Conservation (phyloP, 2,888 invertebrate genomes). For the Byasa hedistus region DNA sequence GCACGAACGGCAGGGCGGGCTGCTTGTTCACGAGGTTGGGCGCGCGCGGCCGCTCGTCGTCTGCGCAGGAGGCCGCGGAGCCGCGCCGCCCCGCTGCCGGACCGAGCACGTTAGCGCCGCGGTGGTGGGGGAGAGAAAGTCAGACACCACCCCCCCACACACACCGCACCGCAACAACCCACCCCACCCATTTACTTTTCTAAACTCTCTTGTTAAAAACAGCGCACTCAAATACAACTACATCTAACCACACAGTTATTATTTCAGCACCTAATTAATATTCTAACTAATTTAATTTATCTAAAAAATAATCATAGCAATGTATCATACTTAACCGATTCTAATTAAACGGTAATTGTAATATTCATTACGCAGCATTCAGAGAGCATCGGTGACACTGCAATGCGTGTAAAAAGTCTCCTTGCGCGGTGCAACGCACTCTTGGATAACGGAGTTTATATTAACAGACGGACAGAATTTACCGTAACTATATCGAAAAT, state of each 20-base stretch:
- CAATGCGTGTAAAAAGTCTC: conserved; percentile 17
- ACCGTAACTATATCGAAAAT: conserved; percentile 9
- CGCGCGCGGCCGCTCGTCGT: conserved; percentile 78
- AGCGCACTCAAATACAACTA: background rate
- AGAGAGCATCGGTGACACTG: conserved; percentile 8
- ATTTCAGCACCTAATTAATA: too few relatives aligned
- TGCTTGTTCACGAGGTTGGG: conserved; percentile 90
- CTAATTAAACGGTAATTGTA: background rate
- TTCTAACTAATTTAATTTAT: too few relatives aligned
- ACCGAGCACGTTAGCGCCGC: conserved; percentile 44
- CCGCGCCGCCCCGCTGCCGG: conserved; percentile 72
- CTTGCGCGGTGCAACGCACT: conserved; percentile 12
- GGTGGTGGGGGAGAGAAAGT: conserved; percentile 70
- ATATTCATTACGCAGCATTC: background rate
- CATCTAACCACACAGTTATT: too few relatives aligned
- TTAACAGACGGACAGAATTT: conserved; percentile 6
- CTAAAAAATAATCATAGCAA: too few relatives aligned
- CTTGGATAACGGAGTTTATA: conserved; percentile 7
- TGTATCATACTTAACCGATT: too few relatives aligned
- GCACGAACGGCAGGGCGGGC: conserved; percentile 92
- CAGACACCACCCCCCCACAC: conserved; percentile 57
- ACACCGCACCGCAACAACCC: conserved; percentile 43
- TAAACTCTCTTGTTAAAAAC: conserved; percentile 30
- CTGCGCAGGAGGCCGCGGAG: conserved; percentile 65
- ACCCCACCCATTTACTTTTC: conserved; percentile 33